Evolutionary conservation across 2,113 vertebrate genomes (phyloP).

Genomic region (Atlantisia rogersi): DNA sequence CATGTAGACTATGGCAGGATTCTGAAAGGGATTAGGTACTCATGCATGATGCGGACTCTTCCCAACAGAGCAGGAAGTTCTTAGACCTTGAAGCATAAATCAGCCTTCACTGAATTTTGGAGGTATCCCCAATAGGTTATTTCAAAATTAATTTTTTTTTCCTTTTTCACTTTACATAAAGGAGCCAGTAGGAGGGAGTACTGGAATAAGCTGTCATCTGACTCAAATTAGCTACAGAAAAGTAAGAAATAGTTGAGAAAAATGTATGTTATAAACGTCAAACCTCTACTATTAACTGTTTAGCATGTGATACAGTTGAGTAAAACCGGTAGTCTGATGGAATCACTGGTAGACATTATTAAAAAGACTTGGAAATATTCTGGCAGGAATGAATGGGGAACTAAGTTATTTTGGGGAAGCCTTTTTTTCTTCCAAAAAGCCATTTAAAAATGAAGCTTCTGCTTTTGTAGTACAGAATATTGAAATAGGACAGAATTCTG

Average conservation of each 20-base stretch:
- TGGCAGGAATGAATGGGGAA: not conserved
- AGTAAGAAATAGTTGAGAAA: not conserved
- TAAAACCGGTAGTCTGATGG: not conserved
- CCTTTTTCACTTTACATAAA: not conserved
- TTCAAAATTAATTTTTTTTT: not conserved
- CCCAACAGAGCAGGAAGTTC: not conserved
- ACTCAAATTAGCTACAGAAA: not conserved
- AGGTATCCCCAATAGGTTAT: not conserved
- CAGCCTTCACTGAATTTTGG: not conserved
- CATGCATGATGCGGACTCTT: not conserved
- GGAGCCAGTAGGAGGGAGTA: not conserved
- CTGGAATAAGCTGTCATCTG: not conserved
- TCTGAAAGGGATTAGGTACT: not conserved
- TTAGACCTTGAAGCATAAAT: not conserved
- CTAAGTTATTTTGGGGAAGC: not conserved
- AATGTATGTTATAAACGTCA: not conserved
- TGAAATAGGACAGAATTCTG: not conserved
- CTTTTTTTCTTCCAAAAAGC: not conserved
- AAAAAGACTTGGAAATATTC: not conserved
- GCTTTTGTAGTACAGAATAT: not conserved
- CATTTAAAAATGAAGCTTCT: not conserved
- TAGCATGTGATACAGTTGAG: not conserved
- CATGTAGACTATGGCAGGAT: not conserved
- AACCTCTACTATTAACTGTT: not conserved
- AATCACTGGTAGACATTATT: not conserved